Percentiles rank a stretch among this genome's conserved stretches.
Conservation (phyloP, 1,140 invertebrate species). For the Procambarus clarkii region DNA sequence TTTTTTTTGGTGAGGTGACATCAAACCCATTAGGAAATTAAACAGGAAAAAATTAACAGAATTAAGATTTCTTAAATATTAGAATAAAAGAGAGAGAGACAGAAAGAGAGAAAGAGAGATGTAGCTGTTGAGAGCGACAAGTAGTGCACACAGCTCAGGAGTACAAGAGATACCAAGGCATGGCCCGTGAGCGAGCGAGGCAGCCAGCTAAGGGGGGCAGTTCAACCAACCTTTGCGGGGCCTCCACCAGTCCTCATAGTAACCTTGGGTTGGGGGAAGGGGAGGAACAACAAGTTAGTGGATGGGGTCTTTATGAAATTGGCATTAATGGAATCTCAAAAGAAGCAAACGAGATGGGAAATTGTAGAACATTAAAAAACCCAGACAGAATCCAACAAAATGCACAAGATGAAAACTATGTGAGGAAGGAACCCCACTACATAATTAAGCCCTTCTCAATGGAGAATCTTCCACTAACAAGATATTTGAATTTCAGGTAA, state of each 20-base stretch:
- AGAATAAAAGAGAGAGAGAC: background rate
- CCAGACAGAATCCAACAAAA: background rate
- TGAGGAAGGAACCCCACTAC: background rate
- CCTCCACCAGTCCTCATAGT: conserved; percentile 97
- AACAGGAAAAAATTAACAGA: background rate
- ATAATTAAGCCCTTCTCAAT: background rate
- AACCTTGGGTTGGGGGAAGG: conserved; percentile 89
- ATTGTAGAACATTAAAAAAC: background rate
- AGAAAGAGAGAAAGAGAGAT: background rate
- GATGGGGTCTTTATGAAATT: background rate
- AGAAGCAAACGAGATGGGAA: conserved; percentile 2
- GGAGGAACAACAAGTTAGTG: conserved; percentile 83
- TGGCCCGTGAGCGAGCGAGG: conserved; percentile 30
- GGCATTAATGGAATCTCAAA: background rate
- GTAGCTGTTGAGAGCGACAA: background rate
- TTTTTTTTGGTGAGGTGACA: background rate
- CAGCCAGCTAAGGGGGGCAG: conserved; percentile 26
- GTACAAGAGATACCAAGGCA: background rate
- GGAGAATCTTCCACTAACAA: background rate
- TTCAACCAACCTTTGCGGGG: conserved; percentile 90
- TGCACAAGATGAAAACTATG: background rate
- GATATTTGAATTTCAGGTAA: background rate
- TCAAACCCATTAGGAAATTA: background rate
- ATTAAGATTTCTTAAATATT: no score
- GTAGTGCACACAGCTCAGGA: conserved; percentile 10